Evolutionary conservation across 2,113 vertebrate species (phyloP).

Genomic region (Dryoscopus gambensis): DNA sequence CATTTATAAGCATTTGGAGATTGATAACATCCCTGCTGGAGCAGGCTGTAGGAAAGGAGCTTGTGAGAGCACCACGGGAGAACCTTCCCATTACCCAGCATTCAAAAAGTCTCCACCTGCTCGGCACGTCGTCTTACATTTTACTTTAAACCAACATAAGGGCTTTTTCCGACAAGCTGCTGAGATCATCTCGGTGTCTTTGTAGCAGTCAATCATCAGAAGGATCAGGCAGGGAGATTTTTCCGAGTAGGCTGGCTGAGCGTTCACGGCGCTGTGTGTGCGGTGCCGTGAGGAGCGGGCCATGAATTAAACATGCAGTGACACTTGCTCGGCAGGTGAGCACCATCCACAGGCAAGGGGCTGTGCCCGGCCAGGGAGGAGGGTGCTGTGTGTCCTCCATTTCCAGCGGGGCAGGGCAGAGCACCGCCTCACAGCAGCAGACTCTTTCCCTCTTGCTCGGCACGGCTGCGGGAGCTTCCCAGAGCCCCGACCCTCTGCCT

Average conservation of each 20-base stretch:
- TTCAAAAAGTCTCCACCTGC: background rate
- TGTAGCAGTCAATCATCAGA: background rate
- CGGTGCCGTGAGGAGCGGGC: rapidly evolving
- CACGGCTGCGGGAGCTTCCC: background rate
- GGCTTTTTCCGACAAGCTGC: background rate
- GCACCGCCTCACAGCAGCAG: background rate
- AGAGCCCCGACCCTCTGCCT: background rate
- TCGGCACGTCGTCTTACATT: rapidly evolving
- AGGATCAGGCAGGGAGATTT: background rate
- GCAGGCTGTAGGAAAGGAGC: background rate
- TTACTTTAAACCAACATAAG: background rate
- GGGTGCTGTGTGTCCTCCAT: background rate
- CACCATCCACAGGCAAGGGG: background rate
- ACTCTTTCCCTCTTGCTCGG: background rate
- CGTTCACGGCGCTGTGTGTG: rapidly evolving
- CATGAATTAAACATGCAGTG: background rate
- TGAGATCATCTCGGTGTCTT: background rate
- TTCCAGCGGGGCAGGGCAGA: background rate
- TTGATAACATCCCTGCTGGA: background rate
- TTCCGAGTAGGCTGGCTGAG: background rate
- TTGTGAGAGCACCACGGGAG: background rate
- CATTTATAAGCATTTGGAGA: background rate
- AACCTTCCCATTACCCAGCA: background rate
- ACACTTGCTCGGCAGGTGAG: background rate
- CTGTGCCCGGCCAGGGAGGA: background rate